Conservation (phyloP, 2,888 invertebrate genomes). For the Frankliniella fusca region DNA sequence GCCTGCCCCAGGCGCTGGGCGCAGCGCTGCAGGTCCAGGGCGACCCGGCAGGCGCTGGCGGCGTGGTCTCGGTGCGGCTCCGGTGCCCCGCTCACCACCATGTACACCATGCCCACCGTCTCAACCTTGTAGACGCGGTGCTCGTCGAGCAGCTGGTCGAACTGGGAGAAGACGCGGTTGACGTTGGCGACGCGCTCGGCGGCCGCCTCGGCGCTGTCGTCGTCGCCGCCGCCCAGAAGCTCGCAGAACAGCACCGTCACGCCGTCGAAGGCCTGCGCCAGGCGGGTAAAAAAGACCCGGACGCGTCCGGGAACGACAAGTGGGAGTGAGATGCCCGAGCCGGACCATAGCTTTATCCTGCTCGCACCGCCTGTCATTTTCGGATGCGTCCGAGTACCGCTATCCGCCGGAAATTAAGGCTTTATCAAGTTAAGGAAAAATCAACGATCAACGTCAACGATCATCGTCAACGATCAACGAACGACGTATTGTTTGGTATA, state of each 20-base stretch:
- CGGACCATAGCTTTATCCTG: too few relatives aligned
- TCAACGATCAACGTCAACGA: too few relatives aligned
- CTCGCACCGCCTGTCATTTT: too few relatives aligned
- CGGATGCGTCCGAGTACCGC: too few relatives aligned
- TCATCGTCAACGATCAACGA: too few relatives aligned
- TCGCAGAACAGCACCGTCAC: slow-evolving; percentile 79
- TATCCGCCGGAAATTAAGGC: too few relatives aligned
- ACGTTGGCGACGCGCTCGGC: slow-evolving; percentile 80
- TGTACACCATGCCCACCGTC: slow-evolving; percentile 87
- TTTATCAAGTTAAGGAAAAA: too few relatives aligned
- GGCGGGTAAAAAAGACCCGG: too few relatives aligned
- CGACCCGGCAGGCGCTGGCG: slow-evolving; percentile 70
- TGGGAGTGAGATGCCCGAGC: too few relatives aligned
- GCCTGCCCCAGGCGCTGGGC: not conserved
- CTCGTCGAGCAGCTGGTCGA: slow-evolving; percentile 77
- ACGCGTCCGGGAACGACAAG: too few relatives aligned
- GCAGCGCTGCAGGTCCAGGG: slow-evolving; percentile 60
- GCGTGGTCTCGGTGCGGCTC: slow-evolving; percentile 71
- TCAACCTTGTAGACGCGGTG: slow-evolving; percentile 90
- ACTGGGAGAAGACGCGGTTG: slow-evolving; percentile 79
- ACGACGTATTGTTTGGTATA: too few relatives aligned
- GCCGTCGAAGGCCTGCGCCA: slow-evolving; percentile 67
- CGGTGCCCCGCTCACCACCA: slow-evolving; percentile 87
- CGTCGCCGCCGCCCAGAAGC: slow-evolving; percentile 50
- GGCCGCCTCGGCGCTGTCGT: slow-evolving; percentile 56